Conservation (phyloP, 2,888 invertebrate species). For the Ceratothoa steindachneri region DNA sequence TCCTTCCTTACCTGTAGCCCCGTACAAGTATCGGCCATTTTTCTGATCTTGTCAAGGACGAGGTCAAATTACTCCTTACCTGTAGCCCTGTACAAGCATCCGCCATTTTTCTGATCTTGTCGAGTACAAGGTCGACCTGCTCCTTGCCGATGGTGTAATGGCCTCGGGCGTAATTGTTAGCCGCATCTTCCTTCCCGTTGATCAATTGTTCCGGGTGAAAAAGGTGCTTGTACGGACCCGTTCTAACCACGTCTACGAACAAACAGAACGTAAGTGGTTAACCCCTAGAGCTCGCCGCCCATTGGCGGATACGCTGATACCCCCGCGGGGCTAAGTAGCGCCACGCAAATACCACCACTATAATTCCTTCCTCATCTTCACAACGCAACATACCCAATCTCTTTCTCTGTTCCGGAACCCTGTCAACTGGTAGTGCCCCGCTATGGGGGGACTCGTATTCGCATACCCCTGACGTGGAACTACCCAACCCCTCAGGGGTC, state of each 20-base stretch:
- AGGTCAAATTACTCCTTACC: slow-evolving; percentile 49
- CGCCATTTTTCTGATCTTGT: slow-evolving; percentile 56
- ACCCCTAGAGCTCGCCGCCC: no score
- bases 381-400: no score
- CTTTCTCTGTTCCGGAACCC: no score
- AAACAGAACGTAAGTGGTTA: no score
- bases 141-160: slow-evolving; percentile 70
- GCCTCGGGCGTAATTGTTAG: slow-evolving; percentile 78
- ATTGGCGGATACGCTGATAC: no score
- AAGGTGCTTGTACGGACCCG: slow-evolving; percentile 88
- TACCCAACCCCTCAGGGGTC: no score
- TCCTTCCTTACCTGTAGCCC: slow-evolving; percentile 53
- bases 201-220: slow-evolving; percentile 97
- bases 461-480: no score
- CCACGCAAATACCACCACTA: no score
- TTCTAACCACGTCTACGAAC: slow-evolving; percentile 73
- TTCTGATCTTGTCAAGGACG: slow-evolving; percentile 55
- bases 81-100: slow-evolving; percentile 57
- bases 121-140: slow-evolving; percentile 55
- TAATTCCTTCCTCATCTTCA: no score
- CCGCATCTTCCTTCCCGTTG: slow-evolving; percentile 83
- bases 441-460: no score
- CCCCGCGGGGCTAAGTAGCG: no score
- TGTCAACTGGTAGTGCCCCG: no score
- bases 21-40: slow-evolving; percentile 56